These are phyloP conservation scores for Chiroxiphia lanceolata DNA, from an alignment of 2,797 vertebrate species.

Conservation along the genomic window DNA sequence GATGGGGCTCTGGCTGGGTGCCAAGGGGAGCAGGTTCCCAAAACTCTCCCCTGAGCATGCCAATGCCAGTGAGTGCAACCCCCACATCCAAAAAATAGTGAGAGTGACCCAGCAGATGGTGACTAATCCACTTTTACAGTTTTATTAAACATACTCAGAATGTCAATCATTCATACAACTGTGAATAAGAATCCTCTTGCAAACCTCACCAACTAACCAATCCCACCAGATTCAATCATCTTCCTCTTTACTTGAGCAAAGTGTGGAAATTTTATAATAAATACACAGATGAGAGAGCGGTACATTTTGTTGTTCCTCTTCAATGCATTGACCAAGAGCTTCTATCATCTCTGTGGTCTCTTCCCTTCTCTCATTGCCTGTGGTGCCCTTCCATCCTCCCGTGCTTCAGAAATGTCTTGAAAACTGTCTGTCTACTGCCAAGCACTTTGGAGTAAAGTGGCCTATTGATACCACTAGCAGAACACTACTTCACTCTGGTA, in stretches of 20 bases:
- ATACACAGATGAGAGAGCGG: not conserved
- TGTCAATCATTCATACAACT: not conserved
- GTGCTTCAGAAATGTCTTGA: not conserved
- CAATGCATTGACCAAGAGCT: not conserved
- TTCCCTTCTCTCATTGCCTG: not conserved
- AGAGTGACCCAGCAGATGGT: not conserved
- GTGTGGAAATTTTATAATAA: not conserved
- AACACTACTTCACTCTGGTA: not conserved
- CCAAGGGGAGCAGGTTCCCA: not conserved
- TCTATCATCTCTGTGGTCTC: not conserved
- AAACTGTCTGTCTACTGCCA: not conserved
- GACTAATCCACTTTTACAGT: not conserved
- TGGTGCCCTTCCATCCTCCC: not conserved
- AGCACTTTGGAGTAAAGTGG: not conserved
- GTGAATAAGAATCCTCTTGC: not conserved
- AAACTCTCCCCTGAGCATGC: not conserved
- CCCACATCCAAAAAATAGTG: not conserved
- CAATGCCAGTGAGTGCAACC: not conserved
- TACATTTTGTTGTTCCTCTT: not conserved
- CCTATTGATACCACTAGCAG: not conserved
- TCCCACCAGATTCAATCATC: not conserved
- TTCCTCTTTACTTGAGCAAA: not conserved
- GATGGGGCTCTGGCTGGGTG: not conserved
- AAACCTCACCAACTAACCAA: not conserved
- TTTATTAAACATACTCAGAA: not conserved